These are phyloP conservation scores for Leptura quadrifasciata DNA, from an alignment of 2,888 invertebrate species.

Conservation along the genomic window DNA sequence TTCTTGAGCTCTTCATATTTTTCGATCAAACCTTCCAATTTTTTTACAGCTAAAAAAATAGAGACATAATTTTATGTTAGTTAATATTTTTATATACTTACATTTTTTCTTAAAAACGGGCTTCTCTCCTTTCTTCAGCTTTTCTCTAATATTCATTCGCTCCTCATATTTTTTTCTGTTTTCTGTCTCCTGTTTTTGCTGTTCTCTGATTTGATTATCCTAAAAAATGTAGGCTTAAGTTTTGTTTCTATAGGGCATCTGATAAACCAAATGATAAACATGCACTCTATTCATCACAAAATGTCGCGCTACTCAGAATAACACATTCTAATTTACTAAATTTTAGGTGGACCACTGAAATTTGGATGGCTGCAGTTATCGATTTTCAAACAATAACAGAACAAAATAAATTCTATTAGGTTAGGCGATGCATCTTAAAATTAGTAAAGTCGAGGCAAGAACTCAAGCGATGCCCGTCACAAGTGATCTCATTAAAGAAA, in stretches of 20 bases:
- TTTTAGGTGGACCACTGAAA: no score
- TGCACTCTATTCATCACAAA: no score
- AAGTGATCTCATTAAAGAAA: no score
- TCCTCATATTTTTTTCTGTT: slow-evolving; percentile 76
- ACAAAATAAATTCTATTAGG: no score
- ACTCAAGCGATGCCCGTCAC: no score
- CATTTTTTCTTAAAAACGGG: slow-evolving; percentile 85
- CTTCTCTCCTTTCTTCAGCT: slow-evolving; percentile 81
- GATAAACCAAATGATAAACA: no score
- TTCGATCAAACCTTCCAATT: slow-evolving; percentile 83
- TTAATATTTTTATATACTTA: slow-evolving; percentile 70
- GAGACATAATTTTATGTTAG: slow-evolving; percentile 23
- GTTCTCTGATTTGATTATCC: slow-evolving; percentile 86
- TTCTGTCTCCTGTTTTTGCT: slow-evolving; percentile 77
- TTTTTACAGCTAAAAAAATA: slow-evolving; percentile 83
- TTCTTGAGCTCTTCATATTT: slow-evolving; percentile 89
- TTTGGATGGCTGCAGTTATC: no score
- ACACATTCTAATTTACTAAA: no score
- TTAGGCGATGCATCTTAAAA: no score
- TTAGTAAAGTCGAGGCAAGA: no score
- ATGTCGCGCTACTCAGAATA: no score
- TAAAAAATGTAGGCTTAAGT: slow-evolving; percentile 61
- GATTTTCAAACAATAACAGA: no score
- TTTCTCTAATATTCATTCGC: slow-evolving; percentile 76
- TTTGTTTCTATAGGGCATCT: neutral